Evolutionary conservation across 2,113 vertebrate species (phyloP), one percentile per base, ranked within the genome.

Genomic region (Gymnocephalus cernua): DNA sequence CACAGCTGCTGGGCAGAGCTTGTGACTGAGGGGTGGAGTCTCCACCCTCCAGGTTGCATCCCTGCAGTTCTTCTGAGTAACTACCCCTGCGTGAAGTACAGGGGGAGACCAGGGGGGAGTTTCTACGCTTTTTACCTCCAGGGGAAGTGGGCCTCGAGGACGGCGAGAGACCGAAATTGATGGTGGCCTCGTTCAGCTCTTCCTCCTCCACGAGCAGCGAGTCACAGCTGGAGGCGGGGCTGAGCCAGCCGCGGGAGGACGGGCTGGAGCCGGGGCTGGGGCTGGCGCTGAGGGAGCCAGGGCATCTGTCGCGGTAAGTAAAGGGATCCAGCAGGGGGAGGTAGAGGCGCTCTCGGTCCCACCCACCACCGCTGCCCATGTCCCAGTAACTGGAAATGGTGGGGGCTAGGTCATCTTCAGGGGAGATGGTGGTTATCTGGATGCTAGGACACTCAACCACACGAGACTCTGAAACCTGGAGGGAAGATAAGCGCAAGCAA

Each of bases 401-500:
- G 4, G 90, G 78, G 1, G 90, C 80, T 0, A 91, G 92, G 51
- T 96, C 95, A 25, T 95, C 93, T 5, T 96, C 94, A 0, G 97
- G 97, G 2, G 97, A 97, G 88, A 98, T 98, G 84, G 97, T 97
- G 78, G 97, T 98, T 82, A 98, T 98, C 90, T 97, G 97, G 86
- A 98, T 98, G 89, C 97, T 98, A 2, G 97, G 97, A 64, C 97
- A 98, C 84, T 98, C 97, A 2, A 98, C 93, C 53, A 98, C 95
- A 18, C 96, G 93, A 64, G 96, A 96, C 90, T 86, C 87, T 38
- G 95, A 96, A 1, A 96, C 91, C 84, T 96, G 79, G 5, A 83
- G 41, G 57, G 38, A 27, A 23, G 32, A 74, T 4, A 12, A 79
- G 45, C 77, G 27, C 1, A n/a, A 50, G 35, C 2, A 21, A 21